A percentile compares a stretch with the other conserved stretches of the same genome.
These are phyloP conservation scores for Acanthopleura granulata DNA, from an alignment of 2,888 invertebrate genomes.

Conservation along the genomic window DNA sequence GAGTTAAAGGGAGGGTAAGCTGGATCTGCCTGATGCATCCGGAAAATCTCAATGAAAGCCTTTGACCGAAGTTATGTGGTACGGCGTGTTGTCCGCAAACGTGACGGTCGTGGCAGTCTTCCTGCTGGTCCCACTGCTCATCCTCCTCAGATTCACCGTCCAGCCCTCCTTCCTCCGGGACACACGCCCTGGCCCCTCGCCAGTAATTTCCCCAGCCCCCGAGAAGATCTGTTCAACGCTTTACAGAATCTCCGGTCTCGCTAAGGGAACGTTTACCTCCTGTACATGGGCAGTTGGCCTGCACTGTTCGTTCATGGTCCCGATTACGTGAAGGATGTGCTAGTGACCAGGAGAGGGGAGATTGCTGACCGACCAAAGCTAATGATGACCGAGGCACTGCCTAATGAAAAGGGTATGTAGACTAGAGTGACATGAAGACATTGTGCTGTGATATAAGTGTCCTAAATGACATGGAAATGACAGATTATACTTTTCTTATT, in stretches of 20 bases:
- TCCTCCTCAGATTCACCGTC: too few species aligned
- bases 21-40: too few species aligned
- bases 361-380: neutral
- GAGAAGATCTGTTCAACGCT: neutral
- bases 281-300: neutral
- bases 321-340: neutral
- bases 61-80: too few species aligned
- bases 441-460: too few species aligned
- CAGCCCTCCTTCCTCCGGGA: neutral
- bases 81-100: too few species aligned
- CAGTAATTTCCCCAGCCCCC: neutral
- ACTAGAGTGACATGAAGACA: too few species aligned
- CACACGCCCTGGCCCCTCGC: neutral
- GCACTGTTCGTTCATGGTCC: neutral
- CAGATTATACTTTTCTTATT: too few species aligned
- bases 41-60: too few species aligned
- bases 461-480: too few species aligned
- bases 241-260: neutral
- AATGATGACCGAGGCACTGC: neutral
- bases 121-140: too few species aligned
- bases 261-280: neutral
- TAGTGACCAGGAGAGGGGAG: neutral
- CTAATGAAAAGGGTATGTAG: neutral
- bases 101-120: too few species aligned
- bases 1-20: too few species aligned